A percentile compares a stretch with the other conserved stretches of the same genome.
Evolutionary conservation across 2,888 invertebrate genomes (phyloP).

Genomic region (Anthoptus insignis): DNA sequence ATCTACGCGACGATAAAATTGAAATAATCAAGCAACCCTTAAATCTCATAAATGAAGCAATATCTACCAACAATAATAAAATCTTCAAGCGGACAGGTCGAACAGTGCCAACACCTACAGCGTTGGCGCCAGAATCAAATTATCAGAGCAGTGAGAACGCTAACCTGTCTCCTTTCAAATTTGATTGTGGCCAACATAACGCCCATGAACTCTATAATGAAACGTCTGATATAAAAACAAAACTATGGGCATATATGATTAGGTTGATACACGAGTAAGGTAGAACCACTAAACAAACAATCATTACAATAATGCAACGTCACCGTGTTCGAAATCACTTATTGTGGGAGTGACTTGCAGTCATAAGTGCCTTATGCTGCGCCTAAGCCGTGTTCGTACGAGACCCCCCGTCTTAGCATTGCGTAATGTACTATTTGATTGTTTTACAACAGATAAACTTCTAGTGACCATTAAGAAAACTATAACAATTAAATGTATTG

Average conservation of each 20-base stretch:
- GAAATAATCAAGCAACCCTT: background rate
- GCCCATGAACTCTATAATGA: slow-evolving; percentile 86
- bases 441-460: slow-evolving; percentile 38
- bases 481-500: background rate
- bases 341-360: slow-evolving; percentile 84
- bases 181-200: slow-evolving; percentile 85
- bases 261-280: slow-evolving; percentile 86
- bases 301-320: slow-evolving; percentile 82
- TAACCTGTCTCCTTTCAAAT: slow-evolving; percentile 84
- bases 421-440: slow-evolving; percentile 48
- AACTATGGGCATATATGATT: slow-evolving; percentile 86
- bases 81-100: slow-evolving; percentile 56
- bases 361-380: slow-evolving; percentile 73
- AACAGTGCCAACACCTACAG: slow-evolving; percentile 68
- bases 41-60: slow-evolving; percentile 55
- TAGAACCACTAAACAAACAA: slow-evolving; percentile 86
- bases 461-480: slow-evolving; percentile 15
- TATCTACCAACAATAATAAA: slow-evolving; percentile 57
- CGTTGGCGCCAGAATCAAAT: slow-evolving; percentile 80
- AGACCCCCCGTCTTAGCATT: slow-evolving; percentile 61
- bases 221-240: slow-evolving; percentile 83
- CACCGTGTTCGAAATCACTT: slow-evolving; percentile 85
- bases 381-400: slow-evolving; percentile 56
- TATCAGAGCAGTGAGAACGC: slow-evolving; percentile 74
- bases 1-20: background rate